phyloP scores from a whole-genome alignment of 2,113 vertebrate species.

The Lepisosteus osseus region DNA sequence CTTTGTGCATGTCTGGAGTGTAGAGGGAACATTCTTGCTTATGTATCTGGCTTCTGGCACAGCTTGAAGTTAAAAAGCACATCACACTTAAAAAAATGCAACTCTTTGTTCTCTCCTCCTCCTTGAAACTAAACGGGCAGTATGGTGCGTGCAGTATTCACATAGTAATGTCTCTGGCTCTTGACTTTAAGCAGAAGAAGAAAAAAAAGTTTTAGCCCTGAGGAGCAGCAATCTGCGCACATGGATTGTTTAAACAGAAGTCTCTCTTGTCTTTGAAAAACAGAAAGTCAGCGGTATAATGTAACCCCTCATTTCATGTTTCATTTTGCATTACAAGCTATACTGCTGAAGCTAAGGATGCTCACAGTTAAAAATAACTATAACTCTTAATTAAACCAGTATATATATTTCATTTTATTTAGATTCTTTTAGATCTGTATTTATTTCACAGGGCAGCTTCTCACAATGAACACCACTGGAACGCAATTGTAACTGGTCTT shows the following conservation, averaged over 20 bases:
- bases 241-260: constrained; percentile 36
- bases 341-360: too few species aligned
- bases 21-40: not conserved
- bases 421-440: too few species aligned
- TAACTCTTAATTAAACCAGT: too few species aligned
- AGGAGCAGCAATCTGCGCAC: constrained; percentile 28
- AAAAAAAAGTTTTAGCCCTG: constrained; percentile 12
- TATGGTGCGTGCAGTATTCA: constrained; percentile 34
- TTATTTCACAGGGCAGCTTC: too few species aligned
- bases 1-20: not conserved
- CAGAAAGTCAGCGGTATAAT: too few species aligned
- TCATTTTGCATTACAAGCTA: too few species aligned
- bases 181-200: constrained; percentile 32
- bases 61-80: not conserved
- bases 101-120: constrained; percentile 50
- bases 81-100: constrained; percentile 31
- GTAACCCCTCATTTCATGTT: too few species aligned
- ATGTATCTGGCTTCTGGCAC: not conserved
- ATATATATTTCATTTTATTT: too few species aligned
- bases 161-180: constrained; percentile 22
- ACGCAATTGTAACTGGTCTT: too few species aligned
- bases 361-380: too few species aligned
- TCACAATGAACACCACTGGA: too few species aligned
- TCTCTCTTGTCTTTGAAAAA: constrained; percentile 34
- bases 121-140: constrained; percentile 30